Evolutionary conservation across 2,888 invertebrate species (phyloP).

Genomic region (Caenorhabditis virilis): DNA sequence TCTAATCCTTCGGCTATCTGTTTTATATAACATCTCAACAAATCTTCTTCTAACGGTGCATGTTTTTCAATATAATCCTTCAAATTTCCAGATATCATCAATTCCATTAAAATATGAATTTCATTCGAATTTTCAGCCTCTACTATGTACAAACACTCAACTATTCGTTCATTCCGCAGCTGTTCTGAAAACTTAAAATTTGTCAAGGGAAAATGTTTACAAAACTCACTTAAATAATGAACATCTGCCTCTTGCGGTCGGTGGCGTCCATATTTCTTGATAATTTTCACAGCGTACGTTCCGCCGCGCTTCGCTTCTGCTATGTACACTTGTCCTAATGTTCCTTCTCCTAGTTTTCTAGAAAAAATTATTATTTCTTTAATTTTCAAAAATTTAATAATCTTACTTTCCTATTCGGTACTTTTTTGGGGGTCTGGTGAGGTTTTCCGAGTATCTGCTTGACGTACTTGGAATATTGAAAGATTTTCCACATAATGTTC

Average conservation of each 20-base stretch:
- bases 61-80: constrained; percentile 50
- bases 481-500: constrained; percentile 19
- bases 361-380: neutral
- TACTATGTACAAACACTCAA: constrained; percentile 28
- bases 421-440: constrained; percentile 6
- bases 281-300: constrained; percentile 26
- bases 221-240: constrained; percentile 27
- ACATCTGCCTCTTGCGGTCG: constrained; percentile 34
- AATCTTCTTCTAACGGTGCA: constrained; percentile 18
- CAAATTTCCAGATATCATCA: constrained; percentile 72
- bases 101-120: constrained; percentile 71
- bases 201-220: neutral
- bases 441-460: constrained; percentile 27
- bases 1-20: constrained; percentile 71
- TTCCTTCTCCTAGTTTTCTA: constrained; percentile 29
- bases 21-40: constrained; percentile 21
- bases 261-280: constrained; percentile 13
- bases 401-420: constrained; percentile 20
- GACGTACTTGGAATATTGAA: constrained; percentile 16
- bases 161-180: constrained; percentile 22
- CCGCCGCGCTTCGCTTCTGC: constrained; percentile 19
- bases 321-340: constrained; percentile 17
- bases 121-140: constrained; percentile 28
- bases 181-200: constrained; percentile 5
- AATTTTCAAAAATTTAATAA: neutral